These are phyloP conservation scores for Acleris cristana DNA, from an alignment of 2,888 invertebrate species.

Conservation along the genomic window DNA sequence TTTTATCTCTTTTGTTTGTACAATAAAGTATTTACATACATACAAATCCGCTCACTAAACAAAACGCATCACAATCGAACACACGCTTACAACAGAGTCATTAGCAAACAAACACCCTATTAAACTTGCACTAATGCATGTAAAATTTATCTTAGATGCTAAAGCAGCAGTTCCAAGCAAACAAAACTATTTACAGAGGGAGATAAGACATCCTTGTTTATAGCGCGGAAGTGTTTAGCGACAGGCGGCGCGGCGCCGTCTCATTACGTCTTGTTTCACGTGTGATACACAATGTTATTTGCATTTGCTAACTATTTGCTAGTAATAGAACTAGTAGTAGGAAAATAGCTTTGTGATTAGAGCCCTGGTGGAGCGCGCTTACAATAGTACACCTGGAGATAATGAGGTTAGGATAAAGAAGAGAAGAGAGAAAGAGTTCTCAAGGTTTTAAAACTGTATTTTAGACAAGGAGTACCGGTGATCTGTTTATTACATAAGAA, in stretches of 20 bases:
- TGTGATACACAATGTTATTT: constrained; percentile 48
- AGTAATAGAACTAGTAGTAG: background rate
- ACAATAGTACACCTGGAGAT: too few relatives aligned
- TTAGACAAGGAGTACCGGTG: too few relatives aligned
- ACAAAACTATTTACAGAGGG: constrained; percentile 64
- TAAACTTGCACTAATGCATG: constrained; percentile 21
- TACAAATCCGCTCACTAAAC: too few relatives aligned
- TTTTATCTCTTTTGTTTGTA: too few relatives aligned
- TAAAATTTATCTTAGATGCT: constrained; percentile 27
- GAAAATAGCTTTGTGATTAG: background rate
- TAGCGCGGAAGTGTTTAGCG: constrained; percentile 74
- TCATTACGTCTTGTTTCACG: constrained; percentile 62
- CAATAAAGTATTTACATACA: too few relatives aligned
- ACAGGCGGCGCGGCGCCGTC: constrained; percentile 51
- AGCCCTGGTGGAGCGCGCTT: too few relatives aligned
- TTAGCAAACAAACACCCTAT: background rate
- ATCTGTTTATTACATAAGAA: too few relatives aligned
- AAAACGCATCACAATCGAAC: too few relatives aligned
- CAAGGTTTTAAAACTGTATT: too few relatives aligned
- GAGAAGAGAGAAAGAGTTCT: too few relatives aligned
- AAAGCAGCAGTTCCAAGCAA: constrained; percentile 42
- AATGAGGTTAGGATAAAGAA: too few relatives aligned
- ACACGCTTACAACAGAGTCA: background rate
- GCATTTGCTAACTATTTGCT: constrained; percentile 19
- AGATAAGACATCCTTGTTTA: constrained; percentile 77